Base-by-base conservation (phyloP, 2,113 vertebrate species). In the Neolamprologus hecqui region DNA sequence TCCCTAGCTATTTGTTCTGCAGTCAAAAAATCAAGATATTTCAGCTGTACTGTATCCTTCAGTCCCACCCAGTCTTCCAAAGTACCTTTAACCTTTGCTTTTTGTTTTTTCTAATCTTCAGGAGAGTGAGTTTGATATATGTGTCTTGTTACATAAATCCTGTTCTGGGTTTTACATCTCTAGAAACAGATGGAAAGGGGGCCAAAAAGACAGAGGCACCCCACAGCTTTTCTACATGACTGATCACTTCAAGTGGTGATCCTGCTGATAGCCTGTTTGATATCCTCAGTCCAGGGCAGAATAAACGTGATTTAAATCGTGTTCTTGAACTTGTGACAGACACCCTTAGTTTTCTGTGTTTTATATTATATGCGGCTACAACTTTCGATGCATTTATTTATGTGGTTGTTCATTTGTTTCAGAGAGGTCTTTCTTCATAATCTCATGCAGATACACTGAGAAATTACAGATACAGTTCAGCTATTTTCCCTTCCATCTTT, bases 181-280 rank as follows among this genome's bases (percentile, higher is more conserved):
- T 42, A 10, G 17, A 84, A 91, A 88, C 89, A 93, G 86, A 84
- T 89, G 87, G 90, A 54, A n/a, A 23, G 21, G 9, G 35, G 45
- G 40, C 81, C 83, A 63, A 10, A 26, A 28, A 57, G 73, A 75
- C 85, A 1, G 35, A 85, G 83, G 85, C 51, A 26, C 49, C 84
- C 60, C 21, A 58, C 80, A 79, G 88, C 89, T 94, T 94, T 93
- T 89, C 90, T 75, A 82, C 86, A 89, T 92, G 90, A 90, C 88
- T 73, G 83, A 91, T 93, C 84, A 88, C 33, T 86, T 87, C 84
- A 73, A 79, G 53, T 75, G 15, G 11, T 92, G 88, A 91, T 94
- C 86, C 87, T 65, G 26, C 82, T 68, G 83, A 89, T 75, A 77
- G 79, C 4, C 86, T 86, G 81, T 68, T 31, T 26, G 15, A 26